Conservation (phyloP, 2,888 invertebrate species). For the Hipparchia sbordonii region DNA sequence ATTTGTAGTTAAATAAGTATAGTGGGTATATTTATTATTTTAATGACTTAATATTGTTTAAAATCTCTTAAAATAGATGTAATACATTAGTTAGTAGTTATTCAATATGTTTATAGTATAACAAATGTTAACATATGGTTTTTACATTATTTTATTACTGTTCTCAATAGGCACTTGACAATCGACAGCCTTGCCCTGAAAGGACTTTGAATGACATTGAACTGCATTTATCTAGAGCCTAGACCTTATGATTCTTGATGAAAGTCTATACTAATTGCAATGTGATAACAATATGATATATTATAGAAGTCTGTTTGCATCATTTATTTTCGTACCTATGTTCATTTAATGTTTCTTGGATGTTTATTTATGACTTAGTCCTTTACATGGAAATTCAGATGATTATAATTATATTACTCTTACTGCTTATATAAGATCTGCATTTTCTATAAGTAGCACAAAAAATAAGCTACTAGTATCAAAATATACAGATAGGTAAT, state of each 20-base stretch:
- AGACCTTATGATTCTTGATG: conserved; percentile 20
- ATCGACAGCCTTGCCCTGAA: conserved; percentile 50
- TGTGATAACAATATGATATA: conserved; percentile 9
- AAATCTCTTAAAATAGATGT: too few relatives aligned
- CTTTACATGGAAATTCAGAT: too few relatives aligned
- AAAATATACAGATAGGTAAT: too few relatives aligned
- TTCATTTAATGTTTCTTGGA: not conserved
- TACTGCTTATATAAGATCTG: too few relatives aligned
- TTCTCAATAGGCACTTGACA: conserved; percentile 41
- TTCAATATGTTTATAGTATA: too few relatives aligned
- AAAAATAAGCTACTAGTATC: too few relatives aligned
- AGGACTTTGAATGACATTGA: conserved; percentile 53
- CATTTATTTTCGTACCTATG: not conserved
- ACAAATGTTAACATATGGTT: conserved; percentile 16
- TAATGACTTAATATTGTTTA: too few relatives aligned
- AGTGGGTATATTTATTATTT: too few relatives aligned
- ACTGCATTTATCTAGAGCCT: conserved; percentile 43
- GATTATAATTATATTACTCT: too few relatives aligned
- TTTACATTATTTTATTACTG: conserved; percentile 33
- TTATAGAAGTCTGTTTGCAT: not conserved
- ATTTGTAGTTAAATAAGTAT: too few relatives aligned
- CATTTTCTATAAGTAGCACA: too few relatives aligned
- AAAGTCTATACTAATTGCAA: conserved; percentile 13
- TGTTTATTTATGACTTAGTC: not conserved
- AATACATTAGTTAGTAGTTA: too few relatives aligned